Base-by-base conservation (phyloP, 2,888 invertebrate species). In the Melolontha melolontha region DNA sequence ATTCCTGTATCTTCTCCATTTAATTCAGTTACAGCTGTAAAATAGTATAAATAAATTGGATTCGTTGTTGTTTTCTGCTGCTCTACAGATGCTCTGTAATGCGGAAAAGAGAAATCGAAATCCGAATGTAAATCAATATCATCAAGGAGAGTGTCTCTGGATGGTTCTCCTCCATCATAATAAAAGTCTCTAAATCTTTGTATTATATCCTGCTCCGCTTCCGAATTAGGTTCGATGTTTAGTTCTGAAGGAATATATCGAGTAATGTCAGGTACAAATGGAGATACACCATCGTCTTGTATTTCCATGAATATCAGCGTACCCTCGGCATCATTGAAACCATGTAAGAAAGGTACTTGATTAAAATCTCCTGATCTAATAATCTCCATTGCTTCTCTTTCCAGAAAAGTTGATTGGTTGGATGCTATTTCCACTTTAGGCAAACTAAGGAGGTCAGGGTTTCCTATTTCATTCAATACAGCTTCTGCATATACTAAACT, bases 41-140 rank as follows among this genome's bases (percentile, higher is more conserved):
- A 67, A 42, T 39, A 44, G 16, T 67, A 67, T 11, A 67, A 63
- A 12, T 67, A 67, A 11, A 67, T n/a, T 11, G 67, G 64, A 8
- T 40, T n/a, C n/a, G n/a, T 12, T 11, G 47, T 8, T 5, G 10
- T 42, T 54, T 49, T 63, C 11, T 44, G 12, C 11, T 63, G 63
- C 42, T 51, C 63, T 8, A 44, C 8, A 11, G 40, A 44, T 12
- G 47, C 22, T 27, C 67, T 40, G 29, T 47, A 67, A 5, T 63
- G 27, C 27, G 67, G 64, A 14, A 54, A 67, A 39, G 16, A 16
- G 14, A 67, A 64, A 2, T 14, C 8, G 7, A 47, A 50, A 39
- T 67, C 67, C 7, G 63, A 34, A n/a, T 47, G 14, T 17, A 67
- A 11, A 51, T 67, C 16, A n/a, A 59, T 34, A 10, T 47, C 44